Conservation (phyloP, 2,113 vertebrate species). For the Hippocampus barbouri region DNA sequence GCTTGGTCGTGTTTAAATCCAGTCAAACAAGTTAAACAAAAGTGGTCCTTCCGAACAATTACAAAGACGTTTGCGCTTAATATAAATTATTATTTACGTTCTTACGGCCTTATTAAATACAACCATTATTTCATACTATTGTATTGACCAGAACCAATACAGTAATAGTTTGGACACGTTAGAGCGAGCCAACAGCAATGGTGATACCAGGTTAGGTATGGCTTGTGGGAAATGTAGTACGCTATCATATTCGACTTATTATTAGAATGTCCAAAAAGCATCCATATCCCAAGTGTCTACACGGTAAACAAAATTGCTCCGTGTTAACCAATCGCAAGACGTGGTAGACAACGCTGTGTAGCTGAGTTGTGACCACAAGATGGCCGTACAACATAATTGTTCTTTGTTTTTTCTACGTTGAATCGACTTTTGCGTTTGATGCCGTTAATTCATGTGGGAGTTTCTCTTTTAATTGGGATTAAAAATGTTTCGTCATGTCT, state of each 20-base stretch:
- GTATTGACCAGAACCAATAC: not conserved
- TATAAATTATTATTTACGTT: not conserved
- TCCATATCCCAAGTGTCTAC: not conserved
- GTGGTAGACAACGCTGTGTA: not conserved
- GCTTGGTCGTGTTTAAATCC: constrained; percentile 15
- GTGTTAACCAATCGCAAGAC: not conserved
- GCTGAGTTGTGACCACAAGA: not conserved
- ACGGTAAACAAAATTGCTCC: not conserved
- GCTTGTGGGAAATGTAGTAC: not conserved
- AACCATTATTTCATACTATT: not conserved
- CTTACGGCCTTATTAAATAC: not conserved
- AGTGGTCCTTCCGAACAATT: not conserved
- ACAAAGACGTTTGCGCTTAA: not conserved
- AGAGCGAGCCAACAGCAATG: not conserved
- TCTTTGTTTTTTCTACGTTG: too few relatives aligned
- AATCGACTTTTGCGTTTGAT: too few relatives aligned
- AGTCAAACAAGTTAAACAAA: not conserved
- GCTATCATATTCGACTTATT: too few relatives aligned
- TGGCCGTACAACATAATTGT: not conserved
- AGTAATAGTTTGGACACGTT: not conserved
- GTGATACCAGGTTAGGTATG: not conserved
- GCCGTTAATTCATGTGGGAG: too few relatives aligned
- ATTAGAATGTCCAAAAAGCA: not conserved
- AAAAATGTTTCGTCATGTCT: too few relatives aligned
- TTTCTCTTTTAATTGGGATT: too few relatives aligned